Percentiles rank a stretch among this genome's conserved stretches.
Evolutionary conservation across 2,113 vertebrate species (phyloP).

Genomic region (Machaerirhynchus nigripectus): DNA sequence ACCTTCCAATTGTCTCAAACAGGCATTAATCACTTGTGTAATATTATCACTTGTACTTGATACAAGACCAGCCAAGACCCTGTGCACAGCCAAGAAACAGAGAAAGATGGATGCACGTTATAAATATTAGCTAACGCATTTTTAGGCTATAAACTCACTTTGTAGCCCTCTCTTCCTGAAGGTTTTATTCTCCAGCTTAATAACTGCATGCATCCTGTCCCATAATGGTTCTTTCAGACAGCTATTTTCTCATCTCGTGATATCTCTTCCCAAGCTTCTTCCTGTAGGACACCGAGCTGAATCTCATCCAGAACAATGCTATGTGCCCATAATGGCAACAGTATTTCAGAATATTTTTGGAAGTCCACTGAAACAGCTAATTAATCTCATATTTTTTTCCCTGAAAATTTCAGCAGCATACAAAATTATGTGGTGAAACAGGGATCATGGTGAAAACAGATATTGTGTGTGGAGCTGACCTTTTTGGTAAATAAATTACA

Average conservation of each 20-base stretch:
- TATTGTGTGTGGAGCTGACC: slow-evolving; percentile 6
- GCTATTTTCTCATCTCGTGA: neutral
- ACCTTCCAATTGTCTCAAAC: neutral
- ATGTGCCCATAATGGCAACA: neutral
- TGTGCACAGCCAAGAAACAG: neutral
- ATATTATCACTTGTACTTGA: neutral
- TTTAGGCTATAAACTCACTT: neutral
- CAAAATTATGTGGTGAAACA: neutral
- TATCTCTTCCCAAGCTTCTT: neutral
- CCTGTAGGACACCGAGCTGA: neutral
- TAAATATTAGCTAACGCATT: neutral
- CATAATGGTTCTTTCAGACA: neutral
- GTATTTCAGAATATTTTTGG: neutral
- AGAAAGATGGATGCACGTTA: neutral
- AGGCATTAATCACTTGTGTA: neutral
- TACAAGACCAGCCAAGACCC: neutral
- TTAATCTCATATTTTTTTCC: neutral
- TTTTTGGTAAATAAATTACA: slow-evolving; percentile 21
- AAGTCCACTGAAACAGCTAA: neutral
- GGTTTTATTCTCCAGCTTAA: neutral
- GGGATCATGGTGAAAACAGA: neutral
- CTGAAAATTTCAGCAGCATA: neutral
- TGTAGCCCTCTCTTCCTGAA: neutral
- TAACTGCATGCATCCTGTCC: neutral
- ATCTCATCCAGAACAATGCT: neutral